Evolutionary conservation across 2,113 vertebrate genomes (phyloP), one percentile per base, ranked within the genome.

Genomic region (Odocoileus virginianus): DNA sequence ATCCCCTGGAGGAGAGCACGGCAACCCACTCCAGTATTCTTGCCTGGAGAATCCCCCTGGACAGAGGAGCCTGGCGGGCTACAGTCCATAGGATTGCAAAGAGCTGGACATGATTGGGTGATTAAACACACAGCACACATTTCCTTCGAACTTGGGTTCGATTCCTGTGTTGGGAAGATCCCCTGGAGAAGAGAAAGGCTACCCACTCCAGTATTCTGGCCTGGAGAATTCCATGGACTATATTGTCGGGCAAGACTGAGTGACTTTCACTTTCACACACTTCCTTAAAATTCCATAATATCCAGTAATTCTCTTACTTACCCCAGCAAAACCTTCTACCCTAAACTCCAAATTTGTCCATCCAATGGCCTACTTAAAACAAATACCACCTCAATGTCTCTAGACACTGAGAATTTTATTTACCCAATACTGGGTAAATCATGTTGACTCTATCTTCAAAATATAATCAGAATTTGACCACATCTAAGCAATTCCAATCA

Each of bases 191-290:
- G 21, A 74, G 10, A 74, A 74, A 74, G n/a, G 36, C 36, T 71
- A 74, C 5, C 36, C 19, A 74, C 36, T 74, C 36, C 10, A 40
- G 10, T 40, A 74, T 23, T 40, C n/a, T 40, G 67, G 19, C 36
- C 67, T 13, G 36, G n/a, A 74, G 36, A 71, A 71, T 40, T 71
- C 10, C 67, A 40, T 74, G 67, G 36, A 74, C n/a, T 74, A 40
- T 74, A 74, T 40, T 13, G 12, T 25, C 0, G 0, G 67, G 67
- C 67, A 40, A 1, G 2, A 13, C 36, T 40, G n/a, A 74, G 67
- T 0, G 0, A 71, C 2, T 71, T 71, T 71, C n/a, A 74, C 21
- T 74, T 74, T 54, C 6, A 54, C 19, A 40, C 10, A 40, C n/a
- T 47, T 50, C 21, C 79, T 85, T 88, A 25, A 67, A 91, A 88